These are phyloP conservation scores for Malacosoma neustria DNA, from an alignment of 2,888 invertebrate genomes.

Conservation along the genomic window DNA sequence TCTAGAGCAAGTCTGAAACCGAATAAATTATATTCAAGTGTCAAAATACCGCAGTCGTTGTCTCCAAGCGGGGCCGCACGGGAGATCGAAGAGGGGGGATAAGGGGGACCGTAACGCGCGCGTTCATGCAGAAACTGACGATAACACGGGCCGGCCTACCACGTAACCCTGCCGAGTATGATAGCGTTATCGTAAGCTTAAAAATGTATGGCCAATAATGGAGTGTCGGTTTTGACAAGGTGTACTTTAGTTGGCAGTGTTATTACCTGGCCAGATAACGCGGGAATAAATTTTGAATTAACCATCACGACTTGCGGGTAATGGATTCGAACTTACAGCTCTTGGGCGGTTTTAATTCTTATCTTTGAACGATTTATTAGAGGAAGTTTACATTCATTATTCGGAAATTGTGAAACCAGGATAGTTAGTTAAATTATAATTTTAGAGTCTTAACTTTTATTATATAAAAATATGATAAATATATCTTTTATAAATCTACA, in stretches of 20 bases:
- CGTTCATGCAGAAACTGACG: conserved; percentile 74
- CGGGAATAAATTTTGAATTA: conserved; percentile 18
- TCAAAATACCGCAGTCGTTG: conserved; percentile 58
- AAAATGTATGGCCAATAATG: conserved; percentile 70
- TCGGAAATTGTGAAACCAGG: too few relatives aligned
- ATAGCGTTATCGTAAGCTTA: conserved; percentile 56
- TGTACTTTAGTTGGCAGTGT: conserved; percentile 28
- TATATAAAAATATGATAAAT: too few relatives aligned
- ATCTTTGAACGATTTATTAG: not conserved
- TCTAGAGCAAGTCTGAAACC: not conserved
- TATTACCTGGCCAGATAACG: conserved; percentile 23
- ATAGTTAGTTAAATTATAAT: too few relatives aligned
- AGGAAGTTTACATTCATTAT: not conserved
- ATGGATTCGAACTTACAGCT: not conserved
- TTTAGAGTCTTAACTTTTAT: too few relatives aligned
- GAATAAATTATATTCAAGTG: conserved; percentile 65
- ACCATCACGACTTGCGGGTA: conserved; percentile 3
- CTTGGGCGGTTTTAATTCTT: not conserved
- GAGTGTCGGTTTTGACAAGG: conserved; percentile 35
- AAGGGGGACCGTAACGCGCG: conserved; percentile 51
- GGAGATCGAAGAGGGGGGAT: conserved; percentile 14
- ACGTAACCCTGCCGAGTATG: conserved; percentile 57
- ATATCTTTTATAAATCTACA: too few relatives aligned
- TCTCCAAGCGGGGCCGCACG: conserved; percentile 22
- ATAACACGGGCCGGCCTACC: conserved; percentile 68